phyloP scores from a whole-genome alignment of 2,888 invertebrate genomes.

The Lochmaea crataegi region DNA sequence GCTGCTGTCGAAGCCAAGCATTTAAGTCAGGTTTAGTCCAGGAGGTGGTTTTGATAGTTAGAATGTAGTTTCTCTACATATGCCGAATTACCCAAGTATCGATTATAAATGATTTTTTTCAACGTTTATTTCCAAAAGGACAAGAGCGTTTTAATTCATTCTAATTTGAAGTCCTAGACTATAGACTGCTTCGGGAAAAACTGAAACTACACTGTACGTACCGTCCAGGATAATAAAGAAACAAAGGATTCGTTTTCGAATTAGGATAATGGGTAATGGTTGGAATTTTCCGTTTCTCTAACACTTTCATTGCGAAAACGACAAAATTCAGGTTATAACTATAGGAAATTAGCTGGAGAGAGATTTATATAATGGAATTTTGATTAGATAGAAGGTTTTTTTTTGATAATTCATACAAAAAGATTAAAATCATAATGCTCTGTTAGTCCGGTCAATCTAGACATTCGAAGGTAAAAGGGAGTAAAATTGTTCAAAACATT shows the following conservation, averaged over 20 bases:
- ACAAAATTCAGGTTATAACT: not conserved
- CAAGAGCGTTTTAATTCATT: too few relatives aligned
- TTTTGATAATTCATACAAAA: too few relatives aligned
- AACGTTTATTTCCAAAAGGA: too few relatives aligned
- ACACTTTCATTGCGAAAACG: not conserved
- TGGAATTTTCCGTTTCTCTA: constrained; percentile 26
- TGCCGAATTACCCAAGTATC: too few relatives aligned
- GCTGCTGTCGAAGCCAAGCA: constrained; percentile 12
- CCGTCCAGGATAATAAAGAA: constrained; percentile 37
- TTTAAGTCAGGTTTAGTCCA: constrained; percentile 14
- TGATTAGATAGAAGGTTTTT: not conserved
- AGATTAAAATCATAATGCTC: too few relatives aligned
- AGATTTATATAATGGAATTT: constrained; percentile 1
- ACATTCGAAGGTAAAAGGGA: too few relatives aligned
- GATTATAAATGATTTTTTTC: too few relatives aligned
- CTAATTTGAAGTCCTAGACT: constrained; percentile 8
- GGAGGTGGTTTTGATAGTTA: not conserved
- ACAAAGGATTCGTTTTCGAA: constrained; percentile 46
- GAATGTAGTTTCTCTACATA: not conserved
- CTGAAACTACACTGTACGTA: not conserved
- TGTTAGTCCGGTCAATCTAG: too few relatives aligned
- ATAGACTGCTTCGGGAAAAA: constrained; percentile 6
- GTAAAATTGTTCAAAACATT: too few relatives aligned
- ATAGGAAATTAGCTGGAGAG: constrained; percentile 18
- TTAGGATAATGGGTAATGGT: constrained; percentile 31